A percentile compares a stretch with the other conserved stretches of the same genome.
phyloP scores from a whole-genome alignment of 2,113 vertebrate genomes.

The Archilochus colubris region DNA sequence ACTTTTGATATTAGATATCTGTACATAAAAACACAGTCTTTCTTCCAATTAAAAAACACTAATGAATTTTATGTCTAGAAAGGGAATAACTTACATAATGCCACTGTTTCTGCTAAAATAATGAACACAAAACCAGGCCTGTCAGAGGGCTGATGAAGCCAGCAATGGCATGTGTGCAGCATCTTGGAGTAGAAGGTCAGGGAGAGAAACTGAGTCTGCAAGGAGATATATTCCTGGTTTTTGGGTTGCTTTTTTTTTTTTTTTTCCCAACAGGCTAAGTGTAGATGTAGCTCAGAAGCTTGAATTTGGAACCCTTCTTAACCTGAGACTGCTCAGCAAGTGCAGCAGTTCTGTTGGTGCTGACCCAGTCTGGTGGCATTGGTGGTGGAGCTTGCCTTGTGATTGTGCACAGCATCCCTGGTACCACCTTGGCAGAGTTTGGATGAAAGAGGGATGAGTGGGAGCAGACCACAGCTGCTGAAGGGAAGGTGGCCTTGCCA shows the following conservation, averaged over 20 bases:
- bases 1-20: constrained; percentile 61
- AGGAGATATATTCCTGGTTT: neutral
- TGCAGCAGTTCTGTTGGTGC: too few species aligned
- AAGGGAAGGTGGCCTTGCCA: neutral
- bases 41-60: constrained; percentile 61
- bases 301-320: too few species aligned
- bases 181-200: neutral
- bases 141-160: neutral
- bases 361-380: too few species aligned
- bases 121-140: neutral
- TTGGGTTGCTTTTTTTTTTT: neutral
- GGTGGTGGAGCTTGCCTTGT: too few species aligned
- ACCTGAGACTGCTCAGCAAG: too few species aligned
- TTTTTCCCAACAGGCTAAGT: neutral
- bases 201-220: neutral
- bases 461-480: neutral
- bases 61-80: constrained; percentile 43
- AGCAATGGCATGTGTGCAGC: neutral
- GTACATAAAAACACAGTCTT: constrained; percentile 45
- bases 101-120: neutral
- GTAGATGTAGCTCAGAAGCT: too few species aligned
- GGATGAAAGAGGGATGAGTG: neutral
- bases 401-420: neutral
- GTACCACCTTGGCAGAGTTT: neutral
- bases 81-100: neutral